phyloP scores from a whole-genome alignment of 2,888 invertebrate species.

The Melanophora roralis region DNA sequence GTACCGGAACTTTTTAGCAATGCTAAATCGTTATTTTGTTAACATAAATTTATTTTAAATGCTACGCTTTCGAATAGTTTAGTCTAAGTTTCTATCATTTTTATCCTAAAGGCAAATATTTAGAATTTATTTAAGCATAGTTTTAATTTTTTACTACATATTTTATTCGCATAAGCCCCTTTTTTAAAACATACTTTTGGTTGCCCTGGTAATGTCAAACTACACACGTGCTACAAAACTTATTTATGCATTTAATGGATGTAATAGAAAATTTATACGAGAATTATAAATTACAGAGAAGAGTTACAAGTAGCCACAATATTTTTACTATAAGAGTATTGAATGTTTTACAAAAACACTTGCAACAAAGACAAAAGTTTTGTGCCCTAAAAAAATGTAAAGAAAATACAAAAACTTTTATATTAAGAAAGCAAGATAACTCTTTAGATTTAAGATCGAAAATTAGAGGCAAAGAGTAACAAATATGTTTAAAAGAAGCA shows the following conservation, averaged over 20 bases:
- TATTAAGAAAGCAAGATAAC: constrained; percentile 3
- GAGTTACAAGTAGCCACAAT: constrained; percentile 27
- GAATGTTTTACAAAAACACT: not conserved
- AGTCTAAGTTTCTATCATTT: no score
- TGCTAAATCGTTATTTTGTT: no score
- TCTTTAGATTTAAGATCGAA: not conserved
- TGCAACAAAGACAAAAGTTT: not conserved
- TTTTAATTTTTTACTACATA: no score
- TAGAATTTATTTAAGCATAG: no score
- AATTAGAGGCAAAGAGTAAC: not conserved
- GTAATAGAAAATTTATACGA: constrained; percentile 58
- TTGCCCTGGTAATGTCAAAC: constrained; percentile 20
- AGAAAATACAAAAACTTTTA: constrained; percentile 1
- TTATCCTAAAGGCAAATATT: no score
- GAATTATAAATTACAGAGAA: constrained; percentile 63
- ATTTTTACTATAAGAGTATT: not conserved
- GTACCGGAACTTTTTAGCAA: no score
- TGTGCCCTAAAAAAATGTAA: not conserved
- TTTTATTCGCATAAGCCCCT: no score
- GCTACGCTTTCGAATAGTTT: no score
- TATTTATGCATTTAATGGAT: constrained; percentile 64
- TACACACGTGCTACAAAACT: constrained; percentile 22
- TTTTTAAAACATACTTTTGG: no score
- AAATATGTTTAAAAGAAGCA: not conserved
- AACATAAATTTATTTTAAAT: no score